These are phyloP conservation scores for Pontoporia blainvillei DNA, from an alignment of 2,113 vertebrate genomes.

Conservation along the genomic window DNA sequence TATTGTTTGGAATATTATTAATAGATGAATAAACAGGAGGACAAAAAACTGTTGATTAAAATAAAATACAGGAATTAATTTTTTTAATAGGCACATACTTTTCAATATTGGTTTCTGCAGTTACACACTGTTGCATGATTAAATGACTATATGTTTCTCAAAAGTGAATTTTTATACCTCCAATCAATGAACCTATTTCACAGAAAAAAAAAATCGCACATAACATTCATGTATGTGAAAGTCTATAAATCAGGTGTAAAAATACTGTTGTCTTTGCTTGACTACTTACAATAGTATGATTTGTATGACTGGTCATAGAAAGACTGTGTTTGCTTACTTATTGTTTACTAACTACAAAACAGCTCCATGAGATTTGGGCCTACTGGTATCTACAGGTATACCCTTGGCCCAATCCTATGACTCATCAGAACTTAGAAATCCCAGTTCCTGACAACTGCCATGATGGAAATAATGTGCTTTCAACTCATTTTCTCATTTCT, in stretches of 20 bases:
- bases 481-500: neutral
- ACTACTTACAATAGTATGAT: neutral
- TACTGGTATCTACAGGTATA: neutral
- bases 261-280: neutral
- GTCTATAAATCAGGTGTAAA: neutral
- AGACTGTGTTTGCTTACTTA: neutral
- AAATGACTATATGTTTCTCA: constrained; percentile 1
- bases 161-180: neutral
- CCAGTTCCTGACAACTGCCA: neutral
- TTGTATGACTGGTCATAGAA: neutral
- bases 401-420: constrained; percentile 12
- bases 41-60: constrained; percentile 63
- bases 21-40: constrained; percentile 10
- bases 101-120: constrained; percentile 13
- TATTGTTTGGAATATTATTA: constrained; percentile 16
- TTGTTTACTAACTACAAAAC: neutral
- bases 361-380: neutral
- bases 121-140: neutral
- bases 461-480: neutral
- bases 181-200: neutral
- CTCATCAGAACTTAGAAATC: constrained; percentile 44
- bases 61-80: constrained; percentile 1
- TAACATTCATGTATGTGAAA: neutral
- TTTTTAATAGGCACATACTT: neutral
- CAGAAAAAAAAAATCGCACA: constrained; percentile 22